Base-by-base conservation (phyloP, 2,888 invertebrate species). In the Nipponacmea schrenckii region DNA sequence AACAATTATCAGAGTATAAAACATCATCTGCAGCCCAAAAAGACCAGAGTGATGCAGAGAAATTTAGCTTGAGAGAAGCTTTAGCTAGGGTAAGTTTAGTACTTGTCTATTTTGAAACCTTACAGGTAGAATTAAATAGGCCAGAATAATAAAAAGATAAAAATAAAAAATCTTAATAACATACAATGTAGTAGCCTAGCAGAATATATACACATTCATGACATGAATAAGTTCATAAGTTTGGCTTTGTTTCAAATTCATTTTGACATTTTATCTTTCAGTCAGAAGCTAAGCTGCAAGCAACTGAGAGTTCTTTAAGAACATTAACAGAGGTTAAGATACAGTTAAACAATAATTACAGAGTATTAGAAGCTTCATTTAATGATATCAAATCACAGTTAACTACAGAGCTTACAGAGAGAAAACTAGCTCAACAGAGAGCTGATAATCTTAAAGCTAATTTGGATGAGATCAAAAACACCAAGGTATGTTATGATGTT, bases 361-460 rank as follows among this genome's bases (percentile, higher is more conserved):
- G 75, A 31, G 74, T 75, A 31, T 70, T 77, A 26, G 83, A 86
- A 69, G 75, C 74, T 62, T 68, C 80, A 0, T 17, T 86, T 27
- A 81, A 83, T 39, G 78, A 82, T 12, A 69, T 81, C 15, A 80
- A 80, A 45, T 56, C 74, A 1, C 77, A 81, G 67, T 77, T 84
- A 3, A 79, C 82, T 26, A 83, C 85, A 62, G 83, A 84, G 70
- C 77, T 72, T 24, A 81, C 84, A 1, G 77, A 76, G 7, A 73
- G 81, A 10, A 80, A 83, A 69, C 76, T 85, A 8, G 77, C 81
- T 5, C 84, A 85, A 68, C 84, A 86, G 67, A 82, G 81, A 65
- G 72, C 82, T 1, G 83, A 81, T 8, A 70, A 80, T 15, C 71
- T 83, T 17, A 80, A 83, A 62, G 72, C 80, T 3, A 80, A 83